A percentile compares a stretch with the other conserved stretches of the same genome.
These are phyloP conservation scores for Tuta absoluta DNA, from an alignment of 2,888 invertebrate species.

Conservation along the genomic window DNA sequence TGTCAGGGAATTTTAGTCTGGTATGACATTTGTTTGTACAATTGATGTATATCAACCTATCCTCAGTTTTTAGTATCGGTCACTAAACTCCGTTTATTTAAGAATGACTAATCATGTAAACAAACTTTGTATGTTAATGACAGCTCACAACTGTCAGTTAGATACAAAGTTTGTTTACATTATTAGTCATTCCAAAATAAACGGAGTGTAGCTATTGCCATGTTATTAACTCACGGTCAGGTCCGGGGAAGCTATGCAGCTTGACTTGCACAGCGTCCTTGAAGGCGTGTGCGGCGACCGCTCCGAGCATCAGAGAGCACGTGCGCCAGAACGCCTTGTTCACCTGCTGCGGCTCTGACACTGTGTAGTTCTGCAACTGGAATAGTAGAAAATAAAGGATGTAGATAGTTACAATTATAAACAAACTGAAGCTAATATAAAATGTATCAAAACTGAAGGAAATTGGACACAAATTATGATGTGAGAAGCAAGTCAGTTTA, in stretches of 20 bases:
- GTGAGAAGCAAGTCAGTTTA: too few relatives aligned
- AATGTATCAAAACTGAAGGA: too few relatives aligned
- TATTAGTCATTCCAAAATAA: too few relatives aligned
- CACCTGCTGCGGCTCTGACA: constrained; percentile 81
- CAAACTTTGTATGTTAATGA: too few relatives aligned
- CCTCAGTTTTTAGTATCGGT: too few relatives aligned
- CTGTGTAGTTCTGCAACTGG: constrained; percentile 82
- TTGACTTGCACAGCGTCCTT: constrained; percentile 87
- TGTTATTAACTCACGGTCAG: constrained; percentile 84
- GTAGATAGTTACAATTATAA: background rate
- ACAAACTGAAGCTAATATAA: background rate
- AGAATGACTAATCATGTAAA: too few relatives aligned
- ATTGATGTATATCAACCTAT: background rate
- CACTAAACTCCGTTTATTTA: too few relatives aligned
- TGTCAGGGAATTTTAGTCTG: background rate
- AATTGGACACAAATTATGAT: too few relatives aligned
- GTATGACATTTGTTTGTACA: too few relatives aligned
- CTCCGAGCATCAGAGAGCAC: constrained; percentile 94
- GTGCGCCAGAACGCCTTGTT: constrained; percentile 96
- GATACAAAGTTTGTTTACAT: too few relatives aligned
- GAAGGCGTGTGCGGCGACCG: constrained; percentile 88
- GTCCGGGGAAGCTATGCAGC: constrained; percentile 95
- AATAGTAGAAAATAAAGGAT: background rate
- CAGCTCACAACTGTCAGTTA: too few relatives aligned
- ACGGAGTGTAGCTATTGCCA: too few relatives aligned